Percentiles rank a stretch among this genome's conserved stretches.
phyloP scores from a whole-genome alignment of 2,888 invertebrate genomes.

The Yponomeuta plumbellus region DNA sequence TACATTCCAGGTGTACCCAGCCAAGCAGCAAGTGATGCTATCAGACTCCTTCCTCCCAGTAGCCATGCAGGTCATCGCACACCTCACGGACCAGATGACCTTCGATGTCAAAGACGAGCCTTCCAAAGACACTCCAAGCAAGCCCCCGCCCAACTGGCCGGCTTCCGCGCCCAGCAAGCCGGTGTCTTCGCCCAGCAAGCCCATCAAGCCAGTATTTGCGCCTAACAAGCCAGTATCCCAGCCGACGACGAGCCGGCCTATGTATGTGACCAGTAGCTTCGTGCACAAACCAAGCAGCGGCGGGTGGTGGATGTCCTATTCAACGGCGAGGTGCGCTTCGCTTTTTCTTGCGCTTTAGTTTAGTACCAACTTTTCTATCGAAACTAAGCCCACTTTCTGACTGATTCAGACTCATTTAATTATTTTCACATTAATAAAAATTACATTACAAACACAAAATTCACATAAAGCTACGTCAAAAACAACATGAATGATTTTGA shows the following conservation, averaged over 20 bases:
- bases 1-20: conserved; percentile 52
- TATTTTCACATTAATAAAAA: no score
- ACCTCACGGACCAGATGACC: conserved; percentile 78
- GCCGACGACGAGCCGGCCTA: conserved; percentile 12
- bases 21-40: conserved; percentile 68
- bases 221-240: conserved; percentile 30
- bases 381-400: no score
- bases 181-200: conserved; percentile 28
- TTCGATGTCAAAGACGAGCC: conserved; percentile 59
- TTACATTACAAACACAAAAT: no score
- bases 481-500: no score
- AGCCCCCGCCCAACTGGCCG: conserved; percentile 42
- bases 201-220: conserved; percentile 26
- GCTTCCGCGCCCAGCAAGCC: conserved; percentile 11
- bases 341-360: conserved; percentile 15
- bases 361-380: background rate
- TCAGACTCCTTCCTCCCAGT: conserved; percentile 80
- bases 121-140: conserved; percentile 44
- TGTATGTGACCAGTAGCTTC: conserved; percentile 25
- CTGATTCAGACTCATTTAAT: no score
- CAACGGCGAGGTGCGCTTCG: conserved; percentile 40
- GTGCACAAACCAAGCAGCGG: conserved; percentile 20
- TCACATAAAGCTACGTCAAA: no score
- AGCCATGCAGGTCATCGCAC: conserved; percentile 80
- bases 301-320: conserved; percentile 46